Conservation (phyloP, 1,140 invertebrate species). For the Aleiodes sp. region DNA sequence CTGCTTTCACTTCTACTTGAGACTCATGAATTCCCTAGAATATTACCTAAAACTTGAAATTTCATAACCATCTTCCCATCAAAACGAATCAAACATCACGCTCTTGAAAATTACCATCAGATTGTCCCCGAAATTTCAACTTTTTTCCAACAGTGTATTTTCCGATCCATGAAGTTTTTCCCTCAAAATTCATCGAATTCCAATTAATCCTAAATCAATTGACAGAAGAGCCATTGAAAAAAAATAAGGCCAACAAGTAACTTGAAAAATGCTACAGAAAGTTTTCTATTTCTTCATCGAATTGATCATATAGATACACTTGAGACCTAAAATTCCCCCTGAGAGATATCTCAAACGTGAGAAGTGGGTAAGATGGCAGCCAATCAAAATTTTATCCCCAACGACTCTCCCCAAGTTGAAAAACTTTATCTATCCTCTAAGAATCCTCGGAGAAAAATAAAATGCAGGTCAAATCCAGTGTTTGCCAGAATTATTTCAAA, state of each 20-base stretch:
- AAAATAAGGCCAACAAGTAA: slow-evolving; percentile 16
- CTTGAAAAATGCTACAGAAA: slow-evolving; percentile 18
- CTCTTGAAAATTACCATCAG: no score
- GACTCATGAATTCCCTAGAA: no score
- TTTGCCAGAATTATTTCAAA: no score
- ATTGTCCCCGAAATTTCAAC: no score
- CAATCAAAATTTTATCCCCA: slow-evolving; percentile 24
- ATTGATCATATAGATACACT: slow-evolving; percentile 1
- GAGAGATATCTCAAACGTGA: background rate
- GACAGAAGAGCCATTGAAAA: background rate
- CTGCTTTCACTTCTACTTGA: no score
- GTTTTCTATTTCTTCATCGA: slow-evolving; percentile 19
- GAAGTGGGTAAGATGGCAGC: slow-evolving; percentile 10
- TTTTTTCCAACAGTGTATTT: no score
- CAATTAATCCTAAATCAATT: no score
- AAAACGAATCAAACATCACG: no score
- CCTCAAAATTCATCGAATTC: no score
- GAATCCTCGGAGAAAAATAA: background rate
- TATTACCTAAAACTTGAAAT: no score
- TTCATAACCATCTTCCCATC: no score
- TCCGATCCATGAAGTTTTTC: no score
- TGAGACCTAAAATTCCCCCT: background rate
- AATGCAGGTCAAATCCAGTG: slow-evolving; percentile 8
- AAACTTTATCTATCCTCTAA: background rate
- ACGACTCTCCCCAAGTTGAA: background rate